Evolutionary conservation across 2,888 invertebrate species (phyloP), one percentile per base, ranked within the genome.

Genomic region (Halictus quadricinctus): DNA sequence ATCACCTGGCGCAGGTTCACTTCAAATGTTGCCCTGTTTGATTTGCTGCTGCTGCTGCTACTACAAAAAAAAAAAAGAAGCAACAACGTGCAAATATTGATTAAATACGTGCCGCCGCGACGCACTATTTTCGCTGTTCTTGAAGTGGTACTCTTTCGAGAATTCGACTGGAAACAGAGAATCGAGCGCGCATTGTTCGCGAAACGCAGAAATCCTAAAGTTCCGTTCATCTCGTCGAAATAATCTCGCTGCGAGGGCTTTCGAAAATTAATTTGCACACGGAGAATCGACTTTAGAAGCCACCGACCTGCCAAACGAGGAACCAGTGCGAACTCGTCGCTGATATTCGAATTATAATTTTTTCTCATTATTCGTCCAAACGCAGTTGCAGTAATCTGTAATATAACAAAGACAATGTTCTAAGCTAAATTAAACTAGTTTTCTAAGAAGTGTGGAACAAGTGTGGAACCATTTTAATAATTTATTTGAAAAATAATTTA

Each of bases 1-100:
- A 50, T 15, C 8, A n/a, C 36, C 50, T 41, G 50, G 0, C 36
- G 36, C 18, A 43, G 64, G 8, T 46, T 66, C 48, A 21, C 54
- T 79, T 58, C 36, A 50, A 76, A 74, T 76, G 21, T 46, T 41
- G 21, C 12, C 21, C 50, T 15, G 43, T 72, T 82, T 48, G 58
- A 48, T 75, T 29, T 72, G 54, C 36, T 69, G 21, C 69, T n/a
- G 36, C 64, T 25, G n/a, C 58, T n/a, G 25, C 13, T 13, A 13
- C 60, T 25, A 25, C 60, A 73, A 36, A 41, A 43, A 7, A 25
- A 25, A 54, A 79, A 18, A 15, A 29, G 15, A 60, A 46, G n/a
- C 3, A 15, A 48, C 43, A 29, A 82, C 13, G 10, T 15, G 43
- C 50, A 72, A 73, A 46, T 66, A 54, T 73, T 73, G 60, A 81